Percentiles rank a stretch among this genome's conserved stretches.
Evolutionary conservation across 2,888 invertebrate species (phyloP).

Genomic region (Ferdinandea cuprea): DNA sequence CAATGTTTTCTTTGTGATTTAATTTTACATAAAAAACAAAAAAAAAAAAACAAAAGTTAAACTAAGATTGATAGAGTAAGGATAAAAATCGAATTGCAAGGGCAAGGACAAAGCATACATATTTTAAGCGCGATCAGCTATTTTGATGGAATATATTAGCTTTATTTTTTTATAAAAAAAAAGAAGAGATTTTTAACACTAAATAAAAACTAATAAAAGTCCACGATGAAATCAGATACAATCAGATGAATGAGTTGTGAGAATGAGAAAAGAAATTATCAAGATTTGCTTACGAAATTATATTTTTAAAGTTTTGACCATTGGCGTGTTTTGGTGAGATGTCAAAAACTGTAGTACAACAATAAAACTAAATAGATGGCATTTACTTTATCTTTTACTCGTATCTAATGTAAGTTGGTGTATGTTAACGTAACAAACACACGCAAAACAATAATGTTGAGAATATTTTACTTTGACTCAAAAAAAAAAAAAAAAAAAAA

Average conservation of each 20-base stretch:
- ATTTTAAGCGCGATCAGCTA: slow-evolving; percentile 75
- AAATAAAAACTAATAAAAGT: slow-evolving; percentile 58
- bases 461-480: too few species aligned
- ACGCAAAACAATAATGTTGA: too few species aligned
- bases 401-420: too few species aligned
- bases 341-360: too few species aligned
- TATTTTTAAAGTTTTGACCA: too few species aligned
- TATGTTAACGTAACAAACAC: too few species aligned
- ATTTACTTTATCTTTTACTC: too few species aligned
- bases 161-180: slow-evolving; percentile 69
- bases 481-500: too few species aligned
- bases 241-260: slow-evolving; percentile 39
- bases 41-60: slow-evolving; percentile 37
- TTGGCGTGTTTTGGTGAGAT: too few species aligned
- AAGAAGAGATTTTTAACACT: slow-evolving; percentile 63
- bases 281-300: not conserved
- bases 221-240: slow-evolving; percentile 61
- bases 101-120: slow-evolving; percentile 46
- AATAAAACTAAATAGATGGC: too few species aligned
- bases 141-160: slow-evolving; percentile 76
- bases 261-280: not conserved
- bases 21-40: too few species aligned
- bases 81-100: slow-evolving; percentile 17
- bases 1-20: slow-evolving; percentile 67
- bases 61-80: slow-evolving; percentile 49